A percentile compares a stretch with the other conserved stretches of the same genome.
Evolutionary conservation across 2,113 vertebrate species (phyloP).

Genomic region (Cololabis saira): DNA sequence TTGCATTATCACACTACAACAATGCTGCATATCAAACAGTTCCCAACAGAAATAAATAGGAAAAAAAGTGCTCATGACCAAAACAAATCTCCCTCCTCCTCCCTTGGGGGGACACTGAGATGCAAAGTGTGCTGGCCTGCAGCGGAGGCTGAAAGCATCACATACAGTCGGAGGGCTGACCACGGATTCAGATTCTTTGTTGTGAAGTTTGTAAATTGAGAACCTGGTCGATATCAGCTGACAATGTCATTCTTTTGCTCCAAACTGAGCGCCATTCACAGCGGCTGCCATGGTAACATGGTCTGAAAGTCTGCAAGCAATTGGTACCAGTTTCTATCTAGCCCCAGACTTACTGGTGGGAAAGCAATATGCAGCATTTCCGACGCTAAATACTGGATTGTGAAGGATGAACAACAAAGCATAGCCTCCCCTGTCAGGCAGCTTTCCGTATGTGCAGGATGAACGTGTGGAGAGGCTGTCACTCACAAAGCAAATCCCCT

Average conservation of each 20-base stretch:
- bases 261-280: slow-evolving; percentile 81
- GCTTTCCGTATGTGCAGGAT: slow-evolving; percentile 60
- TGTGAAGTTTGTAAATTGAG: slow-evolving; percentile 72
- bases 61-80: slow-evolving; percentile 60
- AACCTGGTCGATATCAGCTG: slow-evolving; percentile 74
- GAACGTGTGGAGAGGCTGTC: slow-evolving; percentile 49
- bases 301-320: slow-evolving; percentile 81
- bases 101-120: slow-evolving; percentile 42
- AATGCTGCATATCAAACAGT: slow-evolving; percentile 85
- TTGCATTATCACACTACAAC: slow-evolving; percentile 74
- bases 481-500: slow-evolving; percentile 51
- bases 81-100: slow-evolving; percentile 48
- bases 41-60: slow-evolving; percentile 45
- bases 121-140: slow-evolving; percentile 35
- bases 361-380: slow-evolving; percentile 72
- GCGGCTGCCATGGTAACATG: slow-evolving; percentile 85
- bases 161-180: slow-evolving; percentile 45
- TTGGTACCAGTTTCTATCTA: slow-evolving; percentile 84
- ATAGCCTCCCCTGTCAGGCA: slow-evolving; percentile 42
- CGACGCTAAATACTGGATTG: slow-evolving; percentile 57
- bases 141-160: slow-evolving; percentile 54
- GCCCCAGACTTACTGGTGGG: slow-evolving; percentile 75
- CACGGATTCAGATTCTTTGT: slow-evolving; percentile 45
- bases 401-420: slow-evolving; percentile 50
- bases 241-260: slow-evolving; percentile 81